phyloP scores from a whole-genome alignment of 2,797 vertebrate genomes.

The Argentina silus region DNA sequence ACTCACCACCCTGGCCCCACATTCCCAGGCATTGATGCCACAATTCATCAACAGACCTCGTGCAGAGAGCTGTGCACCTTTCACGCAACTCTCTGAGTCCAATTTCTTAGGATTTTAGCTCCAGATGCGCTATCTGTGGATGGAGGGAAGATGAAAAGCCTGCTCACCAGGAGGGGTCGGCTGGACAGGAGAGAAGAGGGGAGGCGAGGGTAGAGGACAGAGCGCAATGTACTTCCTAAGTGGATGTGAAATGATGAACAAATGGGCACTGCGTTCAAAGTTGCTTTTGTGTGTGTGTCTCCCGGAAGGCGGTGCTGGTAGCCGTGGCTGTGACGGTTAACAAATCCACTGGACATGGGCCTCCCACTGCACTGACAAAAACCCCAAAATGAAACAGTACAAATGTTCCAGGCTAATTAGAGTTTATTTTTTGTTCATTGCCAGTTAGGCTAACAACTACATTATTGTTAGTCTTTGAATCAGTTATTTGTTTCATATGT shows the following conservation, averaged over 20 bases:
- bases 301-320: slow-evolving; percentile 40
- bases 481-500: neutral
- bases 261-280: slow-evolving; percentile 4
- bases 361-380: neutral
- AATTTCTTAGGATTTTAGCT: slow-evolving; percentile 39
- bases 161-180: slow-evolving; percentile 27
- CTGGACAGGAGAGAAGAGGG: slow-evolving; percentile 53
- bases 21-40: neutral
- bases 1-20: neutral
- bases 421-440: too few species aligned
- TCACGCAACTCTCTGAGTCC: slow-evolving; percentile 22
- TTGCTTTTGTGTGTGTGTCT: slow-evolving; percentile 23
- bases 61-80: too few species aligned
- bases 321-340: slow-evolving; percentile 53
- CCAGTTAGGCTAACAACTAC: too few species aligned
- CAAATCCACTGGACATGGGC: slow-evolving; percentile 40
- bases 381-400: neutral
- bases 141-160: slow-evolving; percentile 54
- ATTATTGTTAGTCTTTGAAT: too few species aligned
- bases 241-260: slow-evolving; percentile 17
- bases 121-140: slow-evolving; percentile 41
- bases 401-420: neutral
- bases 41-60: neutral
- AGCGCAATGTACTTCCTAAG: slow-evolving; percentile 1
- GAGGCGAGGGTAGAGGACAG: slow-evolving; percentile 5